Conservation (phyloP, 2,888 invertebrate genomes). For the Mamestra brassicae region DNA sequence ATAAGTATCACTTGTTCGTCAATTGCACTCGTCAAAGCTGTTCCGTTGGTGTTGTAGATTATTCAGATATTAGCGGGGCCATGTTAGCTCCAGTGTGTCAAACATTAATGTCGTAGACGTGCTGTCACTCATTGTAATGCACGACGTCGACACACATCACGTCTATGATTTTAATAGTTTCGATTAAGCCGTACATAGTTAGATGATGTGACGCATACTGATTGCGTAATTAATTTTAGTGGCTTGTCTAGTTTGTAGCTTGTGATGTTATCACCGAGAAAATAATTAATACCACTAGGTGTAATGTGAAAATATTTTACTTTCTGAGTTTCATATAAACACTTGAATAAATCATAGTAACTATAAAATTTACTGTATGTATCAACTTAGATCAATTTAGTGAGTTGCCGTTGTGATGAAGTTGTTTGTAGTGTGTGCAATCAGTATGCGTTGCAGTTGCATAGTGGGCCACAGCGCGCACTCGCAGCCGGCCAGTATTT, state of each 20-base stretch:
- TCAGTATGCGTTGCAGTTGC: slow-evolving; percentile 69
- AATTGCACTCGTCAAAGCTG: slow-evolving; percentile 89
- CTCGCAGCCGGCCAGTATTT: slow-evolving; percentile 80
- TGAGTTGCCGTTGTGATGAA: slow-evolving; percentile 21
- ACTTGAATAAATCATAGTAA: slow-evolving; percentile 42
- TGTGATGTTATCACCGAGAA: slow-evolving; percentile 51
- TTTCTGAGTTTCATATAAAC: slow-evolving; percentile 43
- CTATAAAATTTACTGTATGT: slow-evolving; percentile 12
- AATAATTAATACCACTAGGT: slow-evolving; percentile 11
- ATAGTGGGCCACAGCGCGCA: slow-evolving; percentile 48
- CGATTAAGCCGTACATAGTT: slow-evolving; percentile 66
- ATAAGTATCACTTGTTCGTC: slow-evolving; percentile 90
- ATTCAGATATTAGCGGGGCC: slow-evolving; percentile 80
- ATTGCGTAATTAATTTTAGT: slow-evolving; percentile 52
- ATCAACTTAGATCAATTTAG: slow-evolving; percentile 9
- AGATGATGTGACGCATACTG: slow-evolving; percentile 75
- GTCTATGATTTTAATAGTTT: slow-evolving; percentile 73
- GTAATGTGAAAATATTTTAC: slow-evolving; percentile 32
- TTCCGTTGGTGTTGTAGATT: slow-evolving; percentile 84
- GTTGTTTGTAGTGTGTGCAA: slow-evolving; percentile 34
- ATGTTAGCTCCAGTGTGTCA: slow-evolving; percentile 74
- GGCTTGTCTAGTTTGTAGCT: slow-evolving; percentile 63
- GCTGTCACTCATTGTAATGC: slow-evolving; percentile 58
- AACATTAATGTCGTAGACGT: slow-evolving; percentile 74
- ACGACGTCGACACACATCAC: slow-evolving; percentile 60